phyloP scores from a whole-genome alignment of 1,140 invertebrate genomes.

The Leptinotarsa texana region DNA sequence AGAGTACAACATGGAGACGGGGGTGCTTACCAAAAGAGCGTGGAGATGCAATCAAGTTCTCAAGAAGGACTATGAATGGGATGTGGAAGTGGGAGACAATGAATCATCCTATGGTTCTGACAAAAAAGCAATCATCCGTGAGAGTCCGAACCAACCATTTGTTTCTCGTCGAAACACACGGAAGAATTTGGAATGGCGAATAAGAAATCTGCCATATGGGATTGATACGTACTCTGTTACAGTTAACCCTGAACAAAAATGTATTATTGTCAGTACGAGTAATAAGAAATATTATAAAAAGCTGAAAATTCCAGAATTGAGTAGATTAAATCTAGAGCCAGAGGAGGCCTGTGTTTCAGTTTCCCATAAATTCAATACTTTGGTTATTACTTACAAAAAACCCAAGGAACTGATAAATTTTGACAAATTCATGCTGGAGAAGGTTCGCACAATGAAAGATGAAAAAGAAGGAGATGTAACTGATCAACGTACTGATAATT shows the following conservation, averaged over 20 bases:
- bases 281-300: slow-evolving; percentile 85
- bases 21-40: slow-evolving; percentile 68
- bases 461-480: slow-evolving; percentile 49
- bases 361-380: slow-evolving; percentile 73
- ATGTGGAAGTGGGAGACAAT: slow-evolving; percentile 73
- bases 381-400: slow-evolving; percentile 78
- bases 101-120: slow-evolving; percentile 61
- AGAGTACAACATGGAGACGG: slow-evolving; percentile 74
- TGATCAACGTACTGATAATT: no score
- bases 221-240: slow-evolving; percentile 70
- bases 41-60: slow-evolving; percentile 72
- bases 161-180: slow-evolving; percentile 72
- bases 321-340: slow-evolving; percentile 65
- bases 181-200: slow-evolving; percentile 77
- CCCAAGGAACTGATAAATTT: slow-evolving; percentile 69
- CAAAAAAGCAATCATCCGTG: slow-evolving; percentile 62
- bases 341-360: slow-evolving; percentile 67
- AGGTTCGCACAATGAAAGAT: slow-evolving; percentile 61
- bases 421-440: slow-evolving; percentile 66
- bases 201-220: slow-evolving; percentile 75
- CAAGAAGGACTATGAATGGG: slow-evolving; percentile 70
- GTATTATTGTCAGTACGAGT: slow-evolving; percentile 69
- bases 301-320: slow-evolving; percentile 70
- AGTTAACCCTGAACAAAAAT: slow-evolving; percentile 64
- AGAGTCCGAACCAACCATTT: slow-evolving; percentile 69